phyloP scores from a whole-genome alignment of 2,113 vertebrate genomes.

The Peromyscus maniculatus region DNA sequence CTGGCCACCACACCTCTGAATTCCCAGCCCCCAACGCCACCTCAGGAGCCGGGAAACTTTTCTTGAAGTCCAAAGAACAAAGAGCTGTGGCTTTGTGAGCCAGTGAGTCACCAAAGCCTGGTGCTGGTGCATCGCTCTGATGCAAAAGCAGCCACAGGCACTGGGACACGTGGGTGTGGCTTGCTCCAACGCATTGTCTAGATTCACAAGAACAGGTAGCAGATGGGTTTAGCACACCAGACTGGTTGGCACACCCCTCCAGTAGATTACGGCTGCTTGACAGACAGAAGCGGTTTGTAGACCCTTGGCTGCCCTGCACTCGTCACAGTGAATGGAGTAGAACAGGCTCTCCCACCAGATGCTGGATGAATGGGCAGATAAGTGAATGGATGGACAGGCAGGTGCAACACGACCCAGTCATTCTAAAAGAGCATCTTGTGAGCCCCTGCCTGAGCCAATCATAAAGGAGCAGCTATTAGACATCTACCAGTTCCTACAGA shows the following conservation, averaged over 20 bases:
- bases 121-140: fast-evolving
- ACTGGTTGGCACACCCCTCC: not conserved
- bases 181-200: not conserved
- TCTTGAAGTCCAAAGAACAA: not conserved
- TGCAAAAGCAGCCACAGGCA: not conserved
- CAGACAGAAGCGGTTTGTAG: fast-evolving
- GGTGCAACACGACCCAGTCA: not conserved
- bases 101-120: fast-evolving
- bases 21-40: not conserved
- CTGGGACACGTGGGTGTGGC: fast-evolving
- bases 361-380: not conserved
- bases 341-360: not conserved
- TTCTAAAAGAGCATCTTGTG: not conserved
- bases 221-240: not conserved
- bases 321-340: not conserved
- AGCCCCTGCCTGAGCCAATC: not conserved
- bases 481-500: not conserved
- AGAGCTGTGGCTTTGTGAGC: not conserved
- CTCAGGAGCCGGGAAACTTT: not conserved
- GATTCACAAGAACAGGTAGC: not conserved
- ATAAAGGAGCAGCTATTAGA: not conserved
- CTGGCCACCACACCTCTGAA: not conserved
- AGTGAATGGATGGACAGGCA: not conserved
- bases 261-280: not conserved
- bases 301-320: not conserved